Base-by-base conservation (phyloP, 1,140 invertebrate genomes). In the Bombus pyrosoma region DNA sequence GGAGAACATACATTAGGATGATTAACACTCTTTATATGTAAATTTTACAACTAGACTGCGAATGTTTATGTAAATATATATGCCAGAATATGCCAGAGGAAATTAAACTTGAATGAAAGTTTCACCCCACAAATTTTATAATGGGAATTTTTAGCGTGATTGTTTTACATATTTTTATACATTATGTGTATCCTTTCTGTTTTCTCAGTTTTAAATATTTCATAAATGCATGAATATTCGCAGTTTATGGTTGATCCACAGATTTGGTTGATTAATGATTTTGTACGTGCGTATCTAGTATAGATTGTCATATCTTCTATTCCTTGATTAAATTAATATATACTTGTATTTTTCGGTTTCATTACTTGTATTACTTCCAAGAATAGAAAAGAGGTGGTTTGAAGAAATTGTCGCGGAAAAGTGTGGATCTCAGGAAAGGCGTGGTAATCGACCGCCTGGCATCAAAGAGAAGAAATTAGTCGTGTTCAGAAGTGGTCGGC, bases 401-500 rank as follows among this genome's bases (percentile, higher is more conserved):
- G 57, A 13, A 18, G 32, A 66, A 68, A 68, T 74, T 62, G 9
- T 47, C 25, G 13, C 41, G 59, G 47, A 75, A 68, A 89, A 73
- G 57, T 74, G 81, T 77, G 62, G 76, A 32, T 76, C 39, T 83
- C 41, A 22, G 59, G 37, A 68, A 83, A 88, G 64, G 68, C 80
- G 76, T 72, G 72, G 81, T 74, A 39, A 64, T 74, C 57, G 57
- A 71, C 47, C 78, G 87, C 82, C 68, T 69, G 43, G 88, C 89
- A 76, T 90, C 88, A 87, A 90, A 90, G 88, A 41, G 57, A 85
- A 90, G 41, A 83, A 90, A 87, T 90, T 90, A 90, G 82, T 90
- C 81, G 78, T 80, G 62, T 47, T 80, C 80, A 87, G 68, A 90
- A 90, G 89, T 90, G 89, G 76, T 78, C 41, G 57, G 34, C 69